Evolutionary conservation across 1,140 invertebrate species (phyloP), one percentile per base, ranked within the genome.

Genomic region (Macrostomum lignano): DNA sequence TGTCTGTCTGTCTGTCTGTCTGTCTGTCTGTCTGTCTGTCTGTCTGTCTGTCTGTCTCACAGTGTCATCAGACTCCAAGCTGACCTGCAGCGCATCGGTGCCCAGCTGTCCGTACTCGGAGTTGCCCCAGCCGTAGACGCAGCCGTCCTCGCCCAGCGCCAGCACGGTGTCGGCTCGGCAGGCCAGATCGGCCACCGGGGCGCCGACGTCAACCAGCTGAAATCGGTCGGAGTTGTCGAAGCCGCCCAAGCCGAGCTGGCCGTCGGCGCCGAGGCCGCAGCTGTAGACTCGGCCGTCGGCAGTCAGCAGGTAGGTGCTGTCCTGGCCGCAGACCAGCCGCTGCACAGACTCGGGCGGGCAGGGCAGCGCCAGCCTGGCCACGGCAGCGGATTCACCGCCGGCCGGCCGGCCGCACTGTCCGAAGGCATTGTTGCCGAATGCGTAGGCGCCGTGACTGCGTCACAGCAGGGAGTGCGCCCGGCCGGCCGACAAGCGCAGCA

Each of bases 61-160:
- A n/a, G n/a, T n/a, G n/a, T n/a, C n/a, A n/a, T n/a, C n/a, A n/a
- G n/a, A n/a, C n/a, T n/a, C n/a, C n/a, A n/a, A n/a, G n/a, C n/a
- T n/a, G n/a, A n/a, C n/a, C n/a, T n/a, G n/a, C n/a, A n/a, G n/a
- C n/a, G n/a, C 4, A 14, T 32, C 44, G 39, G 46, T 36, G 37
- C 47, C 45, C 21, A 94, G 56, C 51, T 93, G 82, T 2, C 67
- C 67, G 49, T 88, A 91, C 58, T 94, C 86, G 1, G 73, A 73
- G 51, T 86, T 93, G 14, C 86, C 84, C 82, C 84, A 94, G 0
- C 81, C 82, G 63, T 88, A 93, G 2, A 88, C 62, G 45, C 86
- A 74, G 13, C 82, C 82, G 48, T 71, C 69, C 42, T 82, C 78
- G 58, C 69, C 82, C 14, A 91, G 55, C 17, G 81, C 84, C 29